A percentile compares a stretch with the other conserved stretches of the same genome.
phyloP scores from a whole-genome alignment of 2,888 invertebrate genomes.

The Protonemura montana region DNA sequence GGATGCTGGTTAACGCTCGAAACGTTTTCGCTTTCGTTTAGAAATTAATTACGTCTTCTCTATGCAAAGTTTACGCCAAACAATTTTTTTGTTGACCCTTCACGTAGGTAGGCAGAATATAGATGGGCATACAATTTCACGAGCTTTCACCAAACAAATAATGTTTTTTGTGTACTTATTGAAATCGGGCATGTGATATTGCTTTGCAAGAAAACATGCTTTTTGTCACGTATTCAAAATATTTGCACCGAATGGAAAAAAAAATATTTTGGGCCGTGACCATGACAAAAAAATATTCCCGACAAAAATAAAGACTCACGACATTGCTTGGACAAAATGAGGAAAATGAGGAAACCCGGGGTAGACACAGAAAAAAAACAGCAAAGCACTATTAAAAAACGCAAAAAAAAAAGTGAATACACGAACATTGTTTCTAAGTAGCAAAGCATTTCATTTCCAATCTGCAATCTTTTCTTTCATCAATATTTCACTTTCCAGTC shows the following conservation, averaged over 20 bases:
- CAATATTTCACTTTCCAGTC: background rate
- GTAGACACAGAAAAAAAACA: no score
- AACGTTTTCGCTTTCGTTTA: background rate
- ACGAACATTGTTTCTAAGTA: no score
- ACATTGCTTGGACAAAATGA: background rate
- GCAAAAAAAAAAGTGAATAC: no score
- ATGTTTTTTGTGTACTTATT: background rate
- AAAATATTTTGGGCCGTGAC: background rate
- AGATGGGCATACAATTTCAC: background rate
- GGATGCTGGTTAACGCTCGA: background rate
- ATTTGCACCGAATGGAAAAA: background rate
- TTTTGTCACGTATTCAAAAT: background rate
- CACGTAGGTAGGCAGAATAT: background rate
- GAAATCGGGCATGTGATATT: background rate
- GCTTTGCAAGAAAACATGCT: background rate
- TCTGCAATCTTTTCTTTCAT: background rate
- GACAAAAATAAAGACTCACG: background rate
- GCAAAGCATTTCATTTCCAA: background rate
- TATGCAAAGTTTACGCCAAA: background rate
- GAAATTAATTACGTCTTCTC: constrained; percentile 12
- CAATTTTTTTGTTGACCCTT: background rate
- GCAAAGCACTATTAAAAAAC: no score
- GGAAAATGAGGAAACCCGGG: no score
- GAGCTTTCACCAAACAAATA: background rate
- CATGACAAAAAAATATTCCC: background rate